Percentiles rank a stretch among this genome's conserved stretches.
Conservation (phyloP, 2,113 vertebrate genomes). For the Corythaeola cristata region DNA sequence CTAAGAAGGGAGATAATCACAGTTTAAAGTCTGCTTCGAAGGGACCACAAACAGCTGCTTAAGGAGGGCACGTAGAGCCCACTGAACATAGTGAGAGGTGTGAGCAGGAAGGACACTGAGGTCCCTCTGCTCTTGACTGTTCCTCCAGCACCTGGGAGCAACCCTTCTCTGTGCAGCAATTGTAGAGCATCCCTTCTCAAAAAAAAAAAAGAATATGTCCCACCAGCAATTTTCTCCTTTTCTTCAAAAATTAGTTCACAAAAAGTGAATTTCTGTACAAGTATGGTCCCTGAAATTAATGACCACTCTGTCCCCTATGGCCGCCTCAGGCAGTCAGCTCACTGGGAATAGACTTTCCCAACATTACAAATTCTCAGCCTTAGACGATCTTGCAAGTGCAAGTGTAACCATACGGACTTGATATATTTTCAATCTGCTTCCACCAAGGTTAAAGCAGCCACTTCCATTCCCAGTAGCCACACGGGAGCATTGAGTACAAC, state of each 20-base stretch:
- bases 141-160: background rate
- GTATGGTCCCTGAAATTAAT: background rate
- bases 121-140: accelerated
- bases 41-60: background rate
- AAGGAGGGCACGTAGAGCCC: background rate
- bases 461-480: background rate
- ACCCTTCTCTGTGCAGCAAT: background rate
- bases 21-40: background rate
- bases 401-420: background rate
- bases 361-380: background rate
- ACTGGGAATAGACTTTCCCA: background rate
- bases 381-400: background rate
- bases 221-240: background rate
- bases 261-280: background rate
- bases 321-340: background rate
- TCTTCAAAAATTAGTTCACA: background rate
- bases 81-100: background rate
- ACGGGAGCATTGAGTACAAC: background rate
- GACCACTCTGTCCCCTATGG: background rate
- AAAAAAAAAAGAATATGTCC: background rate
- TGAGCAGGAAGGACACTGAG: background rate
- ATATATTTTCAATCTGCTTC: background rate
- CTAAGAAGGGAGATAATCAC: background rate
- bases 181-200: background rate
- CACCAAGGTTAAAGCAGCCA: background rate